Evolutionary conservation across 2,888 invertebrate genomes (phyloP).

Genomic region (Luperina testacea): DNA sequence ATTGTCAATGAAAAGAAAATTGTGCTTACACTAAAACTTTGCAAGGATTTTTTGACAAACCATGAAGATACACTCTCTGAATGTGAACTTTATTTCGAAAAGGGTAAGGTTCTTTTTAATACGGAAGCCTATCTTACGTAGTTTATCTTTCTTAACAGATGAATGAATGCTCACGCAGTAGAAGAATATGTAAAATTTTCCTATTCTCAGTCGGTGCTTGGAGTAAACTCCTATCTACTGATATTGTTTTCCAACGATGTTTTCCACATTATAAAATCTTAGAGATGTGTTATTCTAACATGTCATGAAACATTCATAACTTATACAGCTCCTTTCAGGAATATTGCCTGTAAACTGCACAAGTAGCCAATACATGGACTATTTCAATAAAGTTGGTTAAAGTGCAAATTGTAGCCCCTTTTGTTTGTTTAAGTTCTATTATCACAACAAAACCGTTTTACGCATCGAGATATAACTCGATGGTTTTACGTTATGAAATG

Average conservation of each 20-base stretch:
- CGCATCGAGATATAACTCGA: too few relatives aligned
- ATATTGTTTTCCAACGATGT: constrained; percentile 71
- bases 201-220: constrained; percentile 67
- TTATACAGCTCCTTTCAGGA: constrained; percentile 39
- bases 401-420: constrained; percentile 24
- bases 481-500: background rate
- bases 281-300: constrained; percentile 54
- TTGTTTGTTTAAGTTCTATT: constrained; percentile 9
- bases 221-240: constrained; percentile 67
- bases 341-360: constrained; percentile 41
- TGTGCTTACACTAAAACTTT: constrained; percentile 39
- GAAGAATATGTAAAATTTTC: constrained; percentile 76
- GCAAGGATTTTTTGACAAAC: constrained; percentile 55
- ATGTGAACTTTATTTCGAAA: constrained; percentile 44
- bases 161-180: constrained; percentile 78
- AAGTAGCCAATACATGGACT: constrained; percentile 9
- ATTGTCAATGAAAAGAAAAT: constrained; percentile 62
- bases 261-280: constrained; percentile 73
- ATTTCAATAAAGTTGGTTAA: constrained; percentile 37
- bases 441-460: background rate
- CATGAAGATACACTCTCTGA: constrained; percentile 24
- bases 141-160: constrained; percentile 85
- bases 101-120: constrained; percentile 62
- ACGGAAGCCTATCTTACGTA: constrained; percentile 54
- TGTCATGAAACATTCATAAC: constrained; percentile 58